Base-by-base conservation (phyloP, 2,888 invertebrate species). In the Oeneis ivallda region DNA sequence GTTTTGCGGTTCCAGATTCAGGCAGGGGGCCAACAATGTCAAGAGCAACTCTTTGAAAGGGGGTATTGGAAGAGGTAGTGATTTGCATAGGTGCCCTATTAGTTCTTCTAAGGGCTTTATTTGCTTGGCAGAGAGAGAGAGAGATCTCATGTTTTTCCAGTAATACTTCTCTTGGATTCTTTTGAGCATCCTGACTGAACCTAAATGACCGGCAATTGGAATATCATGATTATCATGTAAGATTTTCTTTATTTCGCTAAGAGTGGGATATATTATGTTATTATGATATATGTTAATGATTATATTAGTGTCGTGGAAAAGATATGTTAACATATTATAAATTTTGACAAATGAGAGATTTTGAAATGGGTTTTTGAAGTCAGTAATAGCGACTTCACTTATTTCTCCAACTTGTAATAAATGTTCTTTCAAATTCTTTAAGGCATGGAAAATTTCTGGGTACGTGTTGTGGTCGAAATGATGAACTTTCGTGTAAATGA, bases 71-170 rank as follows among this genome's bases (percentile, higher is more conserved):
- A 2, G 75, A 74, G 8, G 71, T 43, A 4, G 76, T 76, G 0
- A 76, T 76, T 43, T 70, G 59, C 78, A 76, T 76, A 13, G 41
- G 61, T 9, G 61, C 50, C 39, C 54, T n/a, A 11, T 57, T 17
- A 5, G 43, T 17, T 53, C n/a, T 32, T 10, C 64, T 32, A 9
- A 58, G 34, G 1, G 59, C 59, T 45, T 59, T 64, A 17, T 59
- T 60, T 0, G 17, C 15, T 53, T 64, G 53, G 10, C 64, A 64
- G 10, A 9, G n/a, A 1, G 19, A n/a, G n/a, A n/a, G 0, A 37
- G 53, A 64, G 15, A 41, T 7, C 34, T n/a, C 64, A 64, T 64
- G 4, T 34, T 41, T n/a, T 60, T 64, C 64, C 53, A 64, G 11
- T 43, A 41, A 4, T n/a, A n/a, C n/a, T n/a, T n/a, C n/a, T n/a